Base-by-base conservation (phyloP, 2,797 vertebrate genomes). In the Clarias pachynema region DNA sequence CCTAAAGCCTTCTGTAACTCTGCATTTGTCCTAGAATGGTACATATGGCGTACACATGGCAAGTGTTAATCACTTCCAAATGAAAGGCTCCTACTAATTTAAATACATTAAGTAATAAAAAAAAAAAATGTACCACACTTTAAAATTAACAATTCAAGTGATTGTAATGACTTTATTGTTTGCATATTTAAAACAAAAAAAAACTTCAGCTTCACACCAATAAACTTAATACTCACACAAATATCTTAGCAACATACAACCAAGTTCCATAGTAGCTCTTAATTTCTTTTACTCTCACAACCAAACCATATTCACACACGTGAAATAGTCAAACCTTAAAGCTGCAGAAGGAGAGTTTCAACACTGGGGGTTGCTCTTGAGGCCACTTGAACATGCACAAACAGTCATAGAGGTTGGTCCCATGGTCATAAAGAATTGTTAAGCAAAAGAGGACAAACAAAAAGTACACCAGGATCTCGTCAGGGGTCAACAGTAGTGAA, bases 91-190 rank as follows among this genome's bases (percentile, higher is more conserved):
- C 7, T 37, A 53, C 14, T 31, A 10, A 57, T 57, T 65, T 26
- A 44, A 74, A 44, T 56, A 26, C n/a, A 40, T 59, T 2, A 14
- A 18, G 49, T 53, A 53, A 53, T 53, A 49, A 40, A 16, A 40
- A n/a, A n/a, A 40, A 40, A 40, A 81, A 56, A 20, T 22, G n/a
- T 53, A 31, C 18, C 20, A 31, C 0, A 14, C 70, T 31, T 79
- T 72, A 16, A 57, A 85, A 60, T 18, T 14, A 57, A 73, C 62
- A 72, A 74, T 65, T 4, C 22, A 62, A 44, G 9, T 66, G 31
- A 7, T 59, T 86, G 80, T 74, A 59, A 93, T 92, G 86, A 93
- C 91, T 95, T 95, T 91, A 96, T 94, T 95, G 91, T 91, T 93
- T 94, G 93, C 92, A 95, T 94, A 94, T 94, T 92, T 93, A 84